Evolutionary conservation across 2,888 invertebrate genomes (phyloP), one percentile per base, ranked within the genome.

Genomic region (Campaea margaritaria): DNA sequence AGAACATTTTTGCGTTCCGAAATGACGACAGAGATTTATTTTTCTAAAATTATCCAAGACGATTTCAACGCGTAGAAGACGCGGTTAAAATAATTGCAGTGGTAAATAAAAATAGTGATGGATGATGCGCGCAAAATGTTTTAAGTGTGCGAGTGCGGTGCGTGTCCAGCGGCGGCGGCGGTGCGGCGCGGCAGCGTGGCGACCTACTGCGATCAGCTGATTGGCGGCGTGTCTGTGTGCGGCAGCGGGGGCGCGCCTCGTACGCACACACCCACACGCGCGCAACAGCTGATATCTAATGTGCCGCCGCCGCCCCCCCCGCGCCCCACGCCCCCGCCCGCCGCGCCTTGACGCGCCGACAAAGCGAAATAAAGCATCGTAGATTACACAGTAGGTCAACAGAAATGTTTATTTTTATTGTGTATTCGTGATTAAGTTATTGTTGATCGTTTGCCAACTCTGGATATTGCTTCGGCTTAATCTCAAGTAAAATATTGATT

Each of bases 181-280:
- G 14, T 50, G 46, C 47, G 59, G 53, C 60, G 62, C 61, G 59
- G 64, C 58, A 49, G 65, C 63, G 67, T 59, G 68, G 69, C 75
- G 84, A 85, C 85, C 83, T 81, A 82, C 78, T 82, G 82, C 82
- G 86, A 88, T 89, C 91, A 90, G 91, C 91, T 90, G 90, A 89
- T 87, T 85, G 87, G 86, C 77, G 76, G 64, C 57, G 60, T 62
- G 69, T 7, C 42, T 16, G 69, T 54, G 70, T 60, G 69, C 58
- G 63, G 53, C 62, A 57, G 75, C 65, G 75, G 76, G 72, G 76
- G 78, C 72, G 76, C 75, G 76, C 68, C 72, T 60, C 61, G 68
- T 67, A 52, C 65, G 34, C 56, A 69, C 71, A 60, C 76, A 64
- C 67, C 39, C 73, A 60, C 74, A 56, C 72, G 52, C 69, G 67